Conservation (phyloP, 2,888 invertebrate genomes). For the Eupelmus urozonus region DNA sequence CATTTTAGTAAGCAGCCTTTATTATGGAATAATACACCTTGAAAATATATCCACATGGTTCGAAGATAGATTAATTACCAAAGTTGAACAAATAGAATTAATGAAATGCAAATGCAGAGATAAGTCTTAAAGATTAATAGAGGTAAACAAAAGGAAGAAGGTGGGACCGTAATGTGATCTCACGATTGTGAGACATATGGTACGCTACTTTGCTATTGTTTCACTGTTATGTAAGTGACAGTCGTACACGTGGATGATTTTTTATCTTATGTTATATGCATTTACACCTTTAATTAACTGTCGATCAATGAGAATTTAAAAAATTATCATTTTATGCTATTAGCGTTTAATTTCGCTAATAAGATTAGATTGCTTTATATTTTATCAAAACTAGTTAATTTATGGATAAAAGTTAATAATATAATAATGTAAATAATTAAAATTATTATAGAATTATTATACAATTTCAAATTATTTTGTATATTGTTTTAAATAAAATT, state of each 20-base stretch:
- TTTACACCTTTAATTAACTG: neutral
- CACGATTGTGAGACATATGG: conserved; percentile 28
- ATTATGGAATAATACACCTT: neutral
- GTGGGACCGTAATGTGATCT: neutral
- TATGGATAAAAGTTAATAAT: too few relatives aligned
- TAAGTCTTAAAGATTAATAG: neutral
- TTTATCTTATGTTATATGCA: neutral
- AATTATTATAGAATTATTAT: neutral
- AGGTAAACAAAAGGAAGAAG: conserved; percentile 9
- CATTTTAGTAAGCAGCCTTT: neutral
- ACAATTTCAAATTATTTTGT: too few relatives aligned
- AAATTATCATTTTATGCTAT: too few relatives aligned
- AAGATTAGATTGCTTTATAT: too few relatives aligned
- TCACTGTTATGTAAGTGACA: conserved; percentile 16
- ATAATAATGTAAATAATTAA: neutral
- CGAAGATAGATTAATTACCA: neutral
- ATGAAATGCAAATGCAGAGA: neutral
- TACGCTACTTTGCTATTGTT: conserved; percentile 28
- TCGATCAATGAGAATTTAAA: too few relatives aligned
- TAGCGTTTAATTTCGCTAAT: too few relatives aligned
- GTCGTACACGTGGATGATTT: neutral
- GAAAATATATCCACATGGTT: too few relatives aligned
- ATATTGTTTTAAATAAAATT: too few relatives aligned
- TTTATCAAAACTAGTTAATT: too few relatives aligned
- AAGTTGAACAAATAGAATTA: neutral